These are phyloP conservation scores for Aethes cnicana DNA, from an alignment of 2,888 invertebrate genomes.

Conservation along the genomic window DNA sequence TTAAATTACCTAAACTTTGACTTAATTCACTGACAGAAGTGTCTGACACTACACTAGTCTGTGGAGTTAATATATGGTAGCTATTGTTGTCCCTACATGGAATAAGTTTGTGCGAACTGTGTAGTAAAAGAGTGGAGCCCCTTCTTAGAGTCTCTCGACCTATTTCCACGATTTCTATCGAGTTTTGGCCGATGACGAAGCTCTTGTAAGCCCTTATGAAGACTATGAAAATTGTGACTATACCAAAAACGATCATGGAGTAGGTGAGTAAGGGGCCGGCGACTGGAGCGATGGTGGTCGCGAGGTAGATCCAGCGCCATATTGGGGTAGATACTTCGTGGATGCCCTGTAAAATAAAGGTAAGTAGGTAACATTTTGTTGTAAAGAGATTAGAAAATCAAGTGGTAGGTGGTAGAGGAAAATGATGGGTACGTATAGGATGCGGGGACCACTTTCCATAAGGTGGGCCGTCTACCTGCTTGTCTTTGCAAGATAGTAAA, in stretches of 20 bases:
- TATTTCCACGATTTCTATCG: constrained; percentile 89
- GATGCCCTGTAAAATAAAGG: constrained; percentile 88
- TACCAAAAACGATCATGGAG: constrained; percentile 87
- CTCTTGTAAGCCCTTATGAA: constrained; percentile 89
- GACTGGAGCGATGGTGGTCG: constrained; percentile 89
- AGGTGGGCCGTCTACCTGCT: too few relatives aligned
- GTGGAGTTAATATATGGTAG: constrained; percentile 51
- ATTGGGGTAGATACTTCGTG: constrained; percentile 91
- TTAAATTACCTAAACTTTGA: constrained; percentile 59
- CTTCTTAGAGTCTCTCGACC: constrained; percentile 87
- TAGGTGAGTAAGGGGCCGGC: constrained; percentile 87
- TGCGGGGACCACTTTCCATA: too few relatives aligned
- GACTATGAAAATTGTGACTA: constrained; percentile 84
- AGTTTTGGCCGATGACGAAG: constrained; percentile 86
- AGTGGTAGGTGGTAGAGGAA: too few relatives aligned
- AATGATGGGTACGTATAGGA: too few relatives aligned
- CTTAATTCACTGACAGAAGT: constrained; percentile 40
- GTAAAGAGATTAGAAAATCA: too few relatives aligned
- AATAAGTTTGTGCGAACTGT: constrained; percentile 83
- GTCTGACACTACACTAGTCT: constrained; percentile 24
- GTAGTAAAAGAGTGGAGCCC: constrained; percentile 83
- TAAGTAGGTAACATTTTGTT: not conserved
- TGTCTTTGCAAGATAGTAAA: too few relatives aligned
- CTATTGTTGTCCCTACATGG: constrained; percentile 83
- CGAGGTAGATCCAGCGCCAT: constrained; percentile 89